Conservation (phyloP, 2,888 invertebrate genomes). For the Eurois occulta region DNA sequence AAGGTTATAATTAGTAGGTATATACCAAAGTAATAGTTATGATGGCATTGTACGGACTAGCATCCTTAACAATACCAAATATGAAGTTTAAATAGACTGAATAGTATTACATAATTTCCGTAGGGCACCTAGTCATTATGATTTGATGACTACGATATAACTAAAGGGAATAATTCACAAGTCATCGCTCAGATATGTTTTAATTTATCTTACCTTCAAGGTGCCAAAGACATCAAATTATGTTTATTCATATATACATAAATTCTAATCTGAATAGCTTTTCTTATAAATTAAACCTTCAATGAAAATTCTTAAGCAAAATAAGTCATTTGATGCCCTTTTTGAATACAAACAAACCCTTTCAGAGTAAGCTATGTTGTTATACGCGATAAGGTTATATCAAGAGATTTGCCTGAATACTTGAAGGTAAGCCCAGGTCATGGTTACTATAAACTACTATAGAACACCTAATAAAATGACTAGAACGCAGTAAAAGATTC, state of each 20-base stretch:
- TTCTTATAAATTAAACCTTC: conserved; percentile 42
- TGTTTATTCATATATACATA: conserved; percentile 63
- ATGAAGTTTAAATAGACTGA: background rate
- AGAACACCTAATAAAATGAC: conserved; percentile 31
- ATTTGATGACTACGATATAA: background rate
- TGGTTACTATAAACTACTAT: conserved; percentile 54
- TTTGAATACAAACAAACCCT: conserved; percentile 51
- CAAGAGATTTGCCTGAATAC: conserved; percentile 52
- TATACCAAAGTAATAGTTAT: too few relatives aligned
- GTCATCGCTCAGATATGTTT: conserved; percentile 7
- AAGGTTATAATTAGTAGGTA: too few relatives aligned
- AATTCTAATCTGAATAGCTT: conserved; percentile 58
- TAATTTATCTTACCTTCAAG: conserved; percentile 38
- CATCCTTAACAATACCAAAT: too few relatives aligned
- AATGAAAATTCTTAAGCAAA: conserved; percentile 53
- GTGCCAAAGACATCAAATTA: conserved; percentile 32
- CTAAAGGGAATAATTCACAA: background rate
- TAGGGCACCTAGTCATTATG: background rate
- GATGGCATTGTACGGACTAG: too few relatives aligned
- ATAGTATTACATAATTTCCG: background rate
- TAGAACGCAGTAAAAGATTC: conserved; percentile 44
- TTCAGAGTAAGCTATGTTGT: conserved; percentile 41
- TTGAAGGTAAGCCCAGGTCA: conserved; percentile 48
- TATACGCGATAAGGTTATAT: conserved; percentile 34
- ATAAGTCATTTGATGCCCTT: conserved; percentile 51